Evolutionary conservation across 2,797 vertebrate species (phyloP).

Genomic region (Heteromormyrus szaboi): DNA sequence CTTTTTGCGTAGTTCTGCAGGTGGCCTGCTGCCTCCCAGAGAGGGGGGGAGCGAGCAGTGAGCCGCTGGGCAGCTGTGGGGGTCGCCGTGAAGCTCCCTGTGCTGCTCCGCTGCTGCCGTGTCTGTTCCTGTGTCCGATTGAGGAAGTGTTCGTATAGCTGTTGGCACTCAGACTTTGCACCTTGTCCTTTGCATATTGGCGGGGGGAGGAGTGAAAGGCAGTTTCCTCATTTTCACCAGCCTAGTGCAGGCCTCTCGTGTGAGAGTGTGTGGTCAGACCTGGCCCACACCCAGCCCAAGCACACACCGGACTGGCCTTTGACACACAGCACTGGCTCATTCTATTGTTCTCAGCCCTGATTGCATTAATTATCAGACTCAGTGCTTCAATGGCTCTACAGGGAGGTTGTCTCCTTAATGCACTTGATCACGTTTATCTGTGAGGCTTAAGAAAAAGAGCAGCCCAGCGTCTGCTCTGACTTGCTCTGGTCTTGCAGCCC

Average conservation of each 20-base stretch:
- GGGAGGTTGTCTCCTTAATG: background rate
- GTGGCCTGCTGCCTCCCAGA: background rate
- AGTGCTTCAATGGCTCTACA: background rate
- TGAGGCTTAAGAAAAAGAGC: background rate
- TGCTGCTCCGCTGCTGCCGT: background rate
- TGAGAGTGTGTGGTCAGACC: background rate
- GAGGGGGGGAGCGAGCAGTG: background rate
- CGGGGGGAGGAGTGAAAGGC: background rate
- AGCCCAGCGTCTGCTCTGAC: background rate
- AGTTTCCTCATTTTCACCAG: background rate
- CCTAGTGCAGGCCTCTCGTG: background rate
- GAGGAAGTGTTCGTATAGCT: background rate
- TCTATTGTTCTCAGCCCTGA: background rate
- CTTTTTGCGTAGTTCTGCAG: background rate
- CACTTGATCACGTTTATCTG: background rate
- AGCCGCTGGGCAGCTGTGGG: background rate
- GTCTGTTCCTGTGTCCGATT: background rate
- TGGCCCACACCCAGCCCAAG: background rate
- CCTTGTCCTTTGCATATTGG: background rate
- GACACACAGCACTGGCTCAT: background rate
- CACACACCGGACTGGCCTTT: background rate
- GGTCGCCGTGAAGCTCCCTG: background rate
- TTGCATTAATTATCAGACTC: background rate
- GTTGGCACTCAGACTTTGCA: background rate
- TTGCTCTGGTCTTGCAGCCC: background rate